Base-by-base conservation (phyloP, 2,797 vertebrate species). In the Cirrhinus mrigala region DNA sequence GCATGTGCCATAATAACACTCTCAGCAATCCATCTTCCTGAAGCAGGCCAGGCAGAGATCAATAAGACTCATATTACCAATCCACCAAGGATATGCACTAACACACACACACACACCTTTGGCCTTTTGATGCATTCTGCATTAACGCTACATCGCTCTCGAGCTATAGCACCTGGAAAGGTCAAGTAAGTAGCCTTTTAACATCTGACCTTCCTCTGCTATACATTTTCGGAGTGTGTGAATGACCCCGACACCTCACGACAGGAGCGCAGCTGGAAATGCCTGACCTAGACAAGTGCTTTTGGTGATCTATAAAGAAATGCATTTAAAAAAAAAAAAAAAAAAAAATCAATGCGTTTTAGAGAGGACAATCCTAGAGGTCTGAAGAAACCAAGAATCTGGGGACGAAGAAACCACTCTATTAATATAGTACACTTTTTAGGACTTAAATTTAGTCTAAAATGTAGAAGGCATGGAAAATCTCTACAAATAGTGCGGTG, bases 21-120 rank as follows among this genome's bases (percentile, higher is more conserved):
- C 11, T 66, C 18, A 24, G 52, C 50, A 84, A 86, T 84, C 54
- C 50, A 87, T 86, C 84, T 75, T 86, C 60, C 75, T 84, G 66
- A 75, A 81, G 58, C 56, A 89, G 86, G 71, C 56, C 58, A 62
- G 58, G 82, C 81, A 69, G 27, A 78, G 69, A 86, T 88, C 86
- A 83, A 89, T 89, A 82, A 37, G 44, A 74, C 74, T 89, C 82
- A 62, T 64, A 74, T 80, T 87, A 85, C 75, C 77, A 82, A 79
- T 84, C 33, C 56, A 82, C 81, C 52, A 37, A 33, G 29, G 46
- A 79, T 48, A 83, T 24, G 24, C 18, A 62, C 62, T n/a, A 37
- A 20, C 54, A 37, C 54, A 20, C 12, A 60, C 80, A 71, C 80
- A 71, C 79, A 48, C 79, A 69, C 62, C 44, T 29, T 7, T 79